These are phyloP conservation scores for Phoenicopterus ruber DNA, from an alignment of 2,113 vertebrate genomes.

Conservation along the genomic window DNA sequence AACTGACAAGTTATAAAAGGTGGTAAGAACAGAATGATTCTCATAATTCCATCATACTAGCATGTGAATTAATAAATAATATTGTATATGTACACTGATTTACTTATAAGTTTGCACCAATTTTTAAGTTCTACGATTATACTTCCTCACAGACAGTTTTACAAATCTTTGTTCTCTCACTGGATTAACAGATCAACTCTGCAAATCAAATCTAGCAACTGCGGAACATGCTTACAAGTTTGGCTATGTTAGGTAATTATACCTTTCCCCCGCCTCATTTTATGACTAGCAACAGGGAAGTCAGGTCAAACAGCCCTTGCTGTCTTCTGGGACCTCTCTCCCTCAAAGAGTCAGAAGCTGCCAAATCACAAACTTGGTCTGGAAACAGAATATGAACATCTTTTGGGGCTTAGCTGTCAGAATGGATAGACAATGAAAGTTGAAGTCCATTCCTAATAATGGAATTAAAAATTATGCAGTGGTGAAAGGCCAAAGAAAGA, in stretches of 20 bases:
- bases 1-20: slow-evolving; percentile 69
- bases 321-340: background rate
- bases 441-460: background rate
- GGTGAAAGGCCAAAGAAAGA: background rate
- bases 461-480: background rate
- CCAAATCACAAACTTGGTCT: background rate
- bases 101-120: background rate
- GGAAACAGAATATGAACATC: background rate
- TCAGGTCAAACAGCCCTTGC: background rate
- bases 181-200: background rate
- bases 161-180: background rate
- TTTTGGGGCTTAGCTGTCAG: background rate
- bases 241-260: background rate
- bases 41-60: background rate
- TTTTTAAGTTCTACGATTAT: background rate
- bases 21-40: background rate
- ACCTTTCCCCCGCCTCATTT: background rate
- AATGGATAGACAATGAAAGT: background rate
- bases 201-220: background rate
- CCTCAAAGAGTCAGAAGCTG: background rate
- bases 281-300: background rate
- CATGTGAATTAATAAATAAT: background rate
- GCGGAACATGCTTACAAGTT: background rate
- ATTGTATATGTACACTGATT: background rate
- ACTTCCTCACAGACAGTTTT: background rate